Evolutionary conservation across 2,888 invertebrate species (phyloP).

Genomic region (Folsomia candida): DNA sequence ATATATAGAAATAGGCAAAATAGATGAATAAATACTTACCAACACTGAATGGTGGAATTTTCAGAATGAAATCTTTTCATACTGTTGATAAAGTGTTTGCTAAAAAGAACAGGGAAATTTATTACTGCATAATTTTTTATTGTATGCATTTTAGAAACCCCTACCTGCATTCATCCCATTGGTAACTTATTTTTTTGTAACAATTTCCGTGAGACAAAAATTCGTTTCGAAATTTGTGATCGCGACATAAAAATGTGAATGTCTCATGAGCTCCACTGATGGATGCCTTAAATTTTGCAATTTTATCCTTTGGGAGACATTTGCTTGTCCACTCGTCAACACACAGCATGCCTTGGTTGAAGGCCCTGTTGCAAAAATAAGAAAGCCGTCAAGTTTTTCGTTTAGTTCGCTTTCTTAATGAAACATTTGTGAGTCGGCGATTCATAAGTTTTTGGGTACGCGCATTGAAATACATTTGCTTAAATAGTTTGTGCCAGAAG

Average conservation of each 20-base stretch:
- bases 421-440: too few relatives aligned
- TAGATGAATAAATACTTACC: too few relatives aligned
- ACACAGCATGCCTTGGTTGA: constrained; percentile 35
- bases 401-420: too few relatives aligned
- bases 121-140: too few relatives aligned
- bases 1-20: too few relatives aligned
- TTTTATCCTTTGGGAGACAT: constrained; percentile 26
- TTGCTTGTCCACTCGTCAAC: constrained; percentile 32
- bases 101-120: too few relatives aligned
- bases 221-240: constrained; percentile 31
- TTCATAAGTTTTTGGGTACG: too few relatives aligned
- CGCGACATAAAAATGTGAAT: constrained; percentile 38
- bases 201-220: constrained; percentile 32
- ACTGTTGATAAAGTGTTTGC: constrained; percentile 32
- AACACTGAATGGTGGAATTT: constrained; percentile 35
- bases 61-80: constrained; percentile 15
- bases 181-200: constrained; percentile 26
- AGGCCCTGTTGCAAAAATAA: too few relatives aligned
- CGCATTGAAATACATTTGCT: too few relatives aligned
- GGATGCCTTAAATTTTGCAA: constrained; percentile 25
- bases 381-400: too few relatives aligned
- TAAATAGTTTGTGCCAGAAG: too few relatives aligned
- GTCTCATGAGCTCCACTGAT: constrained; percentile 39
- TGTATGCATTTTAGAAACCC: too few relatives aligned
- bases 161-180: constrained; percentile 42